Evolutionary conservation across 2,888 invertebrate species (phyloP).

Genomic region (Oscheius sp.): DNA sequence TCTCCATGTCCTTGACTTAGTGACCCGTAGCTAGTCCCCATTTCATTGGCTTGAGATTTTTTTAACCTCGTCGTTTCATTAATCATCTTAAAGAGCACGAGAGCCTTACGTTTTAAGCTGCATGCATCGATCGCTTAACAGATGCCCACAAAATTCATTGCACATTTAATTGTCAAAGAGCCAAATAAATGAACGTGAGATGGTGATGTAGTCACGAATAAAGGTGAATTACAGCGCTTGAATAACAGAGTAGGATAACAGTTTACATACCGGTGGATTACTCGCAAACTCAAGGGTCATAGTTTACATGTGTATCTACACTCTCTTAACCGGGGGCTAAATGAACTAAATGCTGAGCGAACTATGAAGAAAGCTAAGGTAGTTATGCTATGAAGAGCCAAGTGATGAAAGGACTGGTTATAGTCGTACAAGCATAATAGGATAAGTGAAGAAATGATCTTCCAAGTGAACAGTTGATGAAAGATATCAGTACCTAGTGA

Average conservation of each 20-base stretch:
- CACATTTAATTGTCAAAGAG: background rate
- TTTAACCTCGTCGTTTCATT: background rate
- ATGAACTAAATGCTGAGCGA: background rate
- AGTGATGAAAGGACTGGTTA: background rate
- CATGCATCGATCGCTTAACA: too few species aligned
- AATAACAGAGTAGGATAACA: background rate
- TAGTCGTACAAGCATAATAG: background rate
- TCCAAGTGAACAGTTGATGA: background rate
- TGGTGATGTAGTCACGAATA: background rate
- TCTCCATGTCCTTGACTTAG: slow-evolving; percentile 26
- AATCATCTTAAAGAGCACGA: background rate
- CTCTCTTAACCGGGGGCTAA: background rate
- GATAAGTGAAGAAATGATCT: background rate
- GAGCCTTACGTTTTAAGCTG: too few species aligned
- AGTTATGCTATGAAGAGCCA: background rate
- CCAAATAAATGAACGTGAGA: background rate
- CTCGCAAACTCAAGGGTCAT: background rate
- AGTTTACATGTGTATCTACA: slow-evolving; percentile 12
- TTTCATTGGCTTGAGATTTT: background rate
- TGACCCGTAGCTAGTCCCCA: slow-evolving; percentile 18
- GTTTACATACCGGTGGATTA: background rate
- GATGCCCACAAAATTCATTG: slow-evolving; percentile 17
- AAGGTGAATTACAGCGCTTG: background rate
- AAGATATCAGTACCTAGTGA: too few species aligned
- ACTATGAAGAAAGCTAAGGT: background rate